phyloP scores from a whole-genome alignment of 2,888 invertebrate species.

The Lingula anatina region DNA sequence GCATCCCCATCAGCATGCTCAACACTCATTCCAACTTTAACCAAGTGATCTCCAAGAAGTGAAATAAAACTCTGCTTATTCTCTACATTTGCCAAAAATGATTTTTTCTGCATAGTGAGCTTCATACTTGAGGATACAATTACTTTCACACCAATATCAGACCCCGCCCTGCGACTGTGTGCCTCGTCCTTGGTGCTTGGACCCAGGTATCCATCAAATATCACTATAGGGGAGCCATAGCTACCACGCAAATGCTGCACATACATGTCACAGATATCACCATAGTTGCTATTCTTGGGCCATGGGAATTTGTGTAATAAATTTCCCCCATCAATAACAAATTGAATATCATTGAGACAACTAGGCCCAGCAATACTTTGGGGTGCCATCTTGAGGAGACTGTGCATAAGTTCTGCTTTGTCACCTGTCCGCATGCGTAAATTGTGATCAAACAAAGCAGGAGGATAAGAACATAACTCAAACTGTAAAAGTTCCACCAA shows the following conservation, averaged over 20 bases:
- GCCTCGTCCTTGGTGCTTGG: too few species aligned
- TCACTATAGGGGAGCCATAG: background rate
- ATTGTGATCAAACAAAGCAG: background rate
- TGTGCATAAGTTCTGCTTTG: background rate
- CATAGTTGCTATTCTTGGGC: background rate
- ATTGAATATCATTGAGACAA: background rate
- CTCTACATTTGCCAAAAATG: background rate
- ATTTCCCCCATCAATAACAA: constrained; percentile 1
- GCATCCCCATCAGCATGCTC: background rate
- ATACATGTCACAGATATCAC: too few species aligned
- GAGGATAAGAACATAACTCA: background rate
- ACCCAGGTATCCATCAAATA: background rate
- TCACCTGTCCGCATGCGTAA: background rate
- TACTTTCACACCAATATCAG: background rate
- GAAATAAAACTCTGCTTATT: background rate
- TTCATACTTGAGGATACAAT: background rate
- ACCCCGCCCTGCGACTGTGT: background rate
- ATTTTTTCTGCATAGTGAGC: background rate
- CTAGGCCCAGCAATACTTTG: background rate
- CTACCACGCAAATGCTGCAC: too few species aligned
- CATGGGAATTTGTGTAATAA: background rate
- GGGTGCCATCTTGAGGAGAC: background rate
- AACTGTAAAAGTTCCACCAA: background rate
- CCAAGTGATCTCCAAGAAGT: background rate
- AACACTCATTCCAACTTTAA: background rate